phyloP scores from a whole-genome alignment of 1,140 invertebrate genomes.

The Pentalonia nigronervosa region DNA sequence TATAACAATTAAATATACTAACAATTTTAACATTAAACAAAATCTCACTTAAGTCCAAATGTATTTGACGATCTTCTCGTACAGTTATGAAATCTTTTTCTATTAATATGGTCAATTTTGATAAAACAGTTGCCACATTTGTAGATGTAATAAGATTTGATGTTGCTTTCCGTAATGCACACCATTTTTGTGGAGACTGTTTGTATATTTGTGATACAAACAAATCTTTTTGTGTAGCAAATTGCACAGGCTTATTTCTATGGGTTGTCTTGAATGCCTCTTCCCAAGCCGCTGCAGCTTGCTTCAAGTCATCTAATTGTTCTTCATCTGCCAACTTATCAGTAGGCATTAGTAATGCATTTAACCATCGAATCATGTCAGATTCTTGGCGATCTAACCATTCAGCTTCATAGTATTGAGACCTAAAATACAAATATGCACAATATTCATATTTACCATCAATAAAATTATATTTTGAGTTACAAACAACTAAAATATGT shows the following conservation, averaged over 20 bases:
- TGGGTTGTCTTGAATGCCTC: background rate
- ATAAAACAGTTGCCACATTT: slow-evolving; percentile 69
- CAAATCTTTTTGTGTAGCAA: slow-evolving; percentile 18
- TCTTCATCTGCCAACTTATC: slow-evolving; percentile 68
- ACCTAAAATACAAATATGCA: slow-evolving; percentile 33
- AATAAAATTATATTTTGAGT: background rate
- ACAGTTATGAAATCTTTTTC: slow-evolving; percentile 73
- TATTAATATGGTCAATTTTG: slow-evolving; percentile 70
- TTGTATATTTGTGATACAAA: slow-evolving; percentile 45
- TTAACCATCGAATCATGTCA: slow-evolving; percentile 87
- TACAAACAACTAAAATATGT: no score
- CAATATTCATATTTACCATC: background rate
- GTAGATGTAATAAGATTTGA: slow-evolving; percentile 68
- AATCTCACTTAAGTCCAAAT: slow-evolving; percentile 72
- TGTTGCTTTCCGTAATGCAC: slow-evolving; percentile 72
- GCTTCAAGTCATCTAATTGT: background rate
- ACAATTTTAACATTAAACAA: background rate
- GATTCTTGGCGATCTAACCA: slow-evolving; percentile 81
- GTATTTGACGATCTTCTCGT: slow-evolving; percentile 74
- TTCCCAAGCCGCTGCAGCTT: slow-evolving; percentile 7
- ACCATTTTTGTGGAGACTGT: slow-evolving; percentile 65
- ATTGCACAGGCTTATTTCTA: slow-evolving; percentile 26
- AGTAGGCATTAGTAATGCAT: slow-evolving; percentile 83
- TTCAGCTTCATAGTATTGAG: slow-evolving; percentile 59
- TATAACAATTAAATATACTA: background rate